phyloP scores from a whole-genome alignment of 2,888 invertebrate species.

The Auanema freiburgensis region DNA sequence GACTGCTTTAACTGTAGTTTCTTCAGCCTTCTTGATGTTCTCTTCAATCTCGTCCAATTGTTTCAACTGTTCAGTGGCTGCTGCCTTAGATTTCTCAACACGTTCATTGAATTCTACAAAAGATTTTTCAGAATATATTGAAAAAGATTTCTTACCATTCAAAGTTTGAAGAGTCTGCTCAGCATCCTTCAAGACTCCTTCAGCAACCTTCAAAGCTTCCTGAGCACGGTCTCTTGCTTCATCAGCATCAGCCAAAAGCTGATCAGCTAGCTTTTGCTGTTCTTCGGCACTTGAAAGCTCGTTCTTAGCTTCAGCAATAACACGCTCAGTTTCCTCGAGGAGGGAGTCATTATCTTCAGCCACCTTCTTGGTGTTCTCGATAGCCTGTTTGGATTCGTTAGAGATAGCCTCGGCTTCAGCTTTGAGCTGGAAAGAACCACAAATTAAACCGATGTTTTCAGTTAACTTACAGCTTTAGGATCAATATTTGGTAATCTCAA shows the following conservation, averaged over 20 bases:
- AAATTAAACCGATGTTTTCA: slow-evolving; percentile 60
- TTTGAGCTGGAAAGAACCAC: slow-evolving; percentile 68
- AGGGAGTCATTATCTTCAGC: slow-evolving; percentile 69
- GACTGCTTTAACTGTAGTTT: slow-evolving; percentile 37
- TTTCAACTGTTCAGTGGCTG: slow-evolving; percentile 78
- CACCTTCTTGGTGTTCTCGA: slow-evolving; percentile 74
- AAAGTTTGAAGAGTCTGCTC: slow-evolving; percentile 71
- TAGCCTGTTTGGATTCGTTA: slow-evolving; percentile 67
- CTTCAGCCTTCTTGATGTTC: slow-evolving; percentile 74
- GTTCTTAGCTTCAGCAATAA: slow-evolving; percentile 68
- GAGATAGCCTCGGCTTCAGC: slow-evolving; percentile 70
- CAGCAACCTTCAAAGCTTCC: slow-evolving; percentile 82
- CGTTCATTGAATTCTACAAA: slow-evolving; percentile 79
- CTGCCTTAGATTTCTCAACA: slow-evolving; percentile 81
- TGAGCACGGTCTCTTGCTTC: slow-evolving; percentile 74
- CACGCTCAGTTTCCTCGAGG: slow-evolving; percentile 70
- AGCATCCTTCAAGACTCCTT: slow-evolving; percentile 79
- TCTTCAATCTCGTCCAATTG: slow-evolving; percentile 78
- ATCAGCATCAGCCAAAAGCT: slow-evolving; percentile 79
- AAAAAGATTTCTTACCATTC: slow-evolving; percentile 14
- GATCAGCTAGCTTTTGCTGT: slow-evolving; percentile 77
- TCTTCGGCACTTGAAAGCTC: slow-evolving; percentile 70
- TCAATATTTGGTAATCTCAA: slow-evolving; percentile 80
- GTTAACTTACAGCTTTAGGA: slow-evolving; percentile 66
- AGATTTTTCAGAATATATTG: slow-evolving; percentile 30